Evolutionary conservation across 2,113 vertebrate species (phyloP).

Genomic region (Balaenoptera acutorostrata): DNA sequence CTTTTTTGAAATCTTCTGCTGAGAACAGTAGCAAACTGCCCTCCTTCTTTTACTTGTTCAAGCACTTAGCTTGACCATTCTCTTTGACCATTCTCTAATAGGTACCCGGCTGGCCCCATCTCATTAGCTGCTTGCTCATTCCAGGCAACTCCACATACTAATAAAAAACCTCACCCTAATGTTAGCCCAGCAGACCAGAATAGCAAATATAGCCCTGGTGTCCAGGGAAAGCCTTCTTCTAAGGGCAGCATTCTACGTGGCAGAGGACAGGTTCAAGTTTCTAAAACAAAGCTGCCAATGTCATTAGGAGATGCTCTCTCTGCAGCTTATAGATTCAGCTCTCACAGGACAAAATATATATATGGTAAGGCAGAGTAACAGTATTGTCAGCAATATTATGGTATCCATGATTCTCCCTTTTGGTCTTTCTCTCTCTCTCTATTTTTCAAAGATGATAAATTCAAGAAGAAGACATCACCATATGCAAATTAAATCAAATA

Average conservation of each 20-base stretch:
- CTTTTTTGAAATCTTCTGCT: neutral
- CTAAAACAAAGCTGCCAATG: neutral
- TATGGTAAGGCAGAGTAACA: neutral
- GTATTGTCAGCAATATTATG: neutral
- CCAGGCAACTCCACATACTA: neutral
- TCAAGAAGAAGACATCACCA: slow-evolving; percentile 53
- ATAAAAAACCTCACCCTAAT: neutral
- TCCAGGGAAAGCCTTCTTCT: neutral
- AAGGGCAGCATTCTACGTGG: neutral
- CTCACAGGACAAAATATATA: neutral
- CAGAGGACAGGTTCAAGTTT: neutral
- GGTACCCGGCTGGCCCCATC: neutral
- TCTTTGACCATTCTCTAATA: neutral
- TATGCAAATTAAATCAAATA: slow-evolving; percentile 58
- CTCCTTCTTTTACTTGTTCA: neutral
- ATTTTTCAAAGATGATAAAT: slow-evolving; percentile 14
- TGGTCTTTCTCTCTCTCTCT: fast-evolving
- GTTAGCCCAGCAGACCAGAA: neutral
- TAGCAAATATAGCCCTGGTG: fast-evolving
- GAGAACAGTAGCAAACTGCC: neutral
- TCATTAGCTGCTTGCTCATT: neutral
- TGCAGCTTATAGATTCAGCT: neutral
- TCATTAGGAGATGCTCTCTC: neutral
- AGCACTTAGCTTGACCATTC: neutral
- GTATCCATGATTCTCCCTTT: neutral